Evolutionary conservation across 2,888 invertebrate genomes (phyloP).

Genomic region (Chelonus formosanus): DNA sequence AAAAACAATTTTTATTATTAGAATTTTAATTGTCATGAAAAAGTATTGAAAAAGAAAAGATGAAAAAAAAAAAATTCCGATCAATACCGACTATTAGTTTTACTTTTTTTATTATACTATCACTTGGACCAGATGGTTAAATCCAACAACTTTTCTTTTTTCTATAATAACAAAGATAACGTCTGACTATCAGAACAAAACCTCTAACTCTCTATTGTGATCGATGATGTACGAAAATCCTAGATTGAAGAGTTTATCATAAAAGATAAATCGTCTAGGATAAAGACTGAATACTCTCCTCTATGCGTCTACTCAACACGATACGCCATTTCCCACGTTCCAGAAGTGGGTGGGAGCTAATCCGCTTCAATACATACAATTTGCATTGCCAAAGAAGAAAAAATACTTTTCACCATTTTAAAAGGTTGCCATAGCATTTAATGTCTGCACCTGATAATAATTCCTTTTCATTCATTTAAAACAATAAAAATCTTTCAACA

Average conservation of each 20-base stretch:
- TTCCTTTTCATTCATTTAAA: neutral
- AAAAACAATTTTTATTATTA: no score
- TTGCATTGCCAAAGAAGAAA: slow-evolving; percentile 1
- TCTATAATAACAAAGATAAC: no score
- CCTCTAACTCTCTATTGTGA: slow-evolving; percentile 11
- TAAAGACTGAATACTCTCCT: slow-evolving; percentile 13
- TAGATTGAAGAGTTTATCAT: slow-evolving; percentile 9
- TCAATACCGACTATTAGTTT: no score
- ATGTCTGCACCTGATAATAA: neutral
- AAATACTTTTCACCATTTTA: neutral
- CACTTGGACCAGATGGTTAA: no score
- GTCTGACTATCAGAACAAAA: neutral
- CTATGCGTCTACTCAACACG: neutral
- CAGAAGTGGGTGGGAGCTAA: slow-evolving; percentile 21
- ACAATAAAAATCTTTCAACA: neutral
- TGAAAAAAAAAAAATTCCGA: no score
- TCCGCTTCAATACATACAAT: slow-evolving; percentile 17
- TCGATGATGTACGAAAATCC: slow-evolving; percentile 31
- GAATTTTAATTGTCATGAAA: no score
- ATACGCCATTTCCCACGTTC: slow-evolving; percentile 25
- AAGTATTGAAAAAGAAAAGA: no score
- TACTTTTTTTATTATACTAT: no score
- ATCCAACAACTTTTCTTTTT: no score
- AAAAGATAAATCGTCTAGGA: slow-evolving; percentile 18
- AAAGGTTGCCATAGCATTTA: slow-evolving; percentile 4